Evolutionary conservation across 2,113 vertebrate species (phyloP), one percentile per base, ranked within the genome.

Genomic region (Syngnathus floridae): DNA sequence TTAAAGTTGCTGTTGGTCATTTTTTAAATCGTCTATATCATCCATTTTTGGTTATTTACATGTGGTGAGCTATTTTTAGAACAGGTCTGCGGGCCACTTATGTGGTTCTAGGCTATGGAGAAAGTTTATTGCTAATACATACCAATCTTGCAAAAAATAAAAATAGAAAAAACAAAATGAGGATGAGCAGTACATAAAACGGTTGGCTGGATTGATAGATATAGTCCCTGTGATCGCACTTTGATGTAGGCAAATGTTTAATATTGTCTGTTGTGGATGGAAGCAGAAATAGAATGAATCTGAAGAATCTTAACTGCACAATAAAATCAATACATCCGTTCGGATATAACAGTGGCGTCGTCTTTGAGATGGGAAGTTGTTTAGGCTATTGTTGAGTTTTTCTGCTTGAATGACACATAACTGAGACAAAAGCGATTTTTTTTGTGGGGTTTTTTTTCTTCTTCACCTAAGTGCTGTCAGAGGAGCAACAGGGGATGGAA

Each of bases 401-500:
- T 65, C 56, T 62, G 69, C 74, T 64, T 73, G 82, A 83, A 67
- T 89, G 87, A 90, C 87, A 80, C 76, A 84, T 84, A 73, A 59
- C 13, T 62, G 60, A 67, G 68, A 74, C 64, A 45, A 67, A 65
- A 75, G 70, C 65, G 72, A 74, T 76, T 80, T 85, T 85, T 83
- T 48, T 48, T 31, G 26, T 31, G 26, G 26, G 26, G 26, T 31
- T 2, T 43, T 45, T 45, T 16, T 45, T 45, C 14, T 40, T 1
- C 43, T 90, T 84, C 82, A 84, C 70, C 69, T 81, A 85, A 87
- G 71, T 82, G 81, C 77, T 64, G 83, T 72, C 66, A 11, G 76
- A 81, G 80, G 81, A 76, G 81, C 79, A 79, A 79, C 81, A 69
- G 77, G 74, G 75, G 75, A 84, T 77, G 67, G 67, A 88, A 88